Percentiles rank a stretch among this genome's conserved stretches.
Conservation (phyloP, 2,888 invertebrate species). For the Trissolcus japonicus region DNA sequence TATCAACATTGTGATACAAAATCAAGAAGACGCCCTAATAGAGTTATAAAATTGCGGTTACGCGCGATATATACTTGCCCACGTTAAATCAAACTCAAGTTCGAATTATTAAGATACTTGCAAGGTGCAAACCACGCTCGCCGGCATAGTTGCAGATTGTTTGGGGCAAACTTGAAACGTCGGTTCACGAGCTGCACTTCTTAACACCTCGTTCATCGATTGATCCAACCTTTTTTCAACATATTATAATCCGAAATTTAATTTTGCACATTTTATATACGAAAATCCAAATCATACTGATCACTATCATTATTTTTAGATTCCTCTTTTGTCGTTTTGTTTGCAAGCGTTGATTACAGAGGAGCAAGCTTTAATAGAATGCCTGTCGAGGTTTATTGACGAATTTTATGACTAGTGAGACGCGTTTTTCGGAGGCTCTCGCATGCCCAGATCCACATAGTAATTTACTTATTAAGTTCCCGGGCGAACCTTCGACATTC, state of each 20-base stretch:
- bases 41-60: conserved; percentile 34
- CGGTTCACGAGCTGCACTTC: conserved; percentile 12
- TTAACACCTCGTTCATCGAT: conserved; percentile 18
- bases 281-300: no score
- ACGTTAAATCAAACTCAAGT: conserved; percentile 35
- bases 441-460: conserved; percentile 64
- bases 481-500: conserved; percentile 72
- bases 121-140: conserved; percentile 59
- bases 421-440: conserved; percentile 40
- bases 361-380: neutral
- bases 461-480: conserved; percentile 76
- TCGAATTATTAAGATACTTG: conserved; percentile 53
- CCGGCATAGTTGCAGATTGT: conserved; percentile 63
- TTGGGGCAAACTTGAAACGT: conserved; percentile 43
- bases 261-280: no score
- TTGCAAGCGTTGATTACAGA: no score
- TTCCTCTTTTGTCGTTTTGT: no score
- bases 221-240: conserved; percentile 1
- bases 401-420: conserved; percentile 31
- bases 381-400: conserved; percentile 4
- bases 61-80: conserved; percentile 46
- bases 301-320: no score
- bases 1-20: no score
- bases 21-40: no score
- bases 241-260: no score